Evolutionary conservation across 2,888 invertebrate species (phyloP), one percentile per base, ranked within the genome.

Genomic region (Acanthoscelides obtectus): DNA sequence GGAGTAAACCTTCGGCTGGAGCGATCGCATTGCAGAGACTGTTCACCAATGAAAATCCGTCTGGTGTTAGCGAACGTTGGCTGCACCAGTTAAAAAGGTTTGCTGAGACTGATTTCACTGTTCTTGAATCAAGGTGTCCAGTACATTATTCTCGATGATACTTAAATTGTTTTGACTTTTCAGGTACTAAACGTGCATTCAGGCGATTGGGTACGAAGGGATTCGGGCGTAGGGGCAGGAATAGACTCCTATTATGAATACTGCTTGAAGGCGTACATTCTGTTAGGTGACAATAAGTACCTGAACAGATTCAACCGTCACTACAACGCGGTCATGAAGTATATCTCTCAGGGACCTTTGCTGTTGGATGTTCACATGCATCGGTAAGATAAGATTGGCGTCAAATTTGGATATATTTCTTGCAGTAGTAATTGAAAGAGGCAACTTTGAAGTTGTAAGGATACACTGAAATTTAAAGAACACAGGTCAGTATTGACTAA

Each of bases 231-330:
- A 6, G 99, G 99, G n/a, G 99, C 99, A 19, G 99, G 99, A 22
- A 98, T 99, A 78, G 99, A 99, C 86, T 98, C 98, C 0, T 99
- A 99, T 86, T 99, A 99, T 83, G 99, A 99, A 86, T 99, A 99
- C 86, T 94, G 97, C 76, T 89, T 99, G 27, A 99, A 99, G 86
- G 97, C 98, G 0, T 99, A 99, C 85, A 96, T 99, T 76, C 88
- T 99, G 71, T 89, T 99, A 4, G 94, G 95, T 0, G 98, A 99
- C 83, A 95, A 96, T 81, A 94, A 94, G 77, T 99, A 98, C 85
- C 87, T 99, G 78, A 93, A 95, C 67, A 89, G 99, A 76, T 99
- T 99, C 85, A 98, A 97, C 80, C 90, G 95, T 81, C 98, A 98
- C 86, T 98, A 98, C 86, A 93, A 93, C 79, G 97, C 97, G 0